Conservation (phyloP, 2,888 invertebrate genomes). For the Teinopalpus imperialis region DNA sequence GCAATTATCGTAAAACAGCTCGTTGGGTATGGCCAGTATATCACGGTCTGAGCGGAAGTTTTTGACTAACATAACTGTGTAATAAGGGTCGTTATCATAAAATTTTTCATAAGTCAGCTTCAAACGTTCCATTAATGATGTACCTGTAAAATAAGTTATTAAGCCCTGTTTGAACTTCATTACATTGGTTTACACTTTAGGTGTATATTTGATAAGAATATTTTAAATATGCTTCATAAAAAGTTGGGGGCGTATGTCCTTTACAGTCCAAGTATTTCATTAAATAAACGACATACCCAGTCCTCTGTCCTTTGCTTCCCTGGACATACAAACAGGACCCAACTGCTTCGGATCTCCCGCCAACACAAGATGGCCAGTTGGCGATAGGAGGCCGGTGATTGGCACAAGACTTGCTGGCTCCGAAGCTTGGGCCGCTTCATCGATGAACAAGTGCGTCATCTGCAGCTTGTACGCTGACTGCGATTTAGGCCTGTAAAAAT, state of each 20-base stretch:
- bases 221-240: no score
- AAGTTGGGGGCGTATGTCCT: no score
- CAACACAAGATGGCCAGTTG: slow-evolving; percentile 82
- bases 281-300: no score
- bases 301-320: slow-evolving; percentile 82
- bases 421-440: slow-evolving; percentile 95
- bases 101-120: slow-evolving; percentile 74
- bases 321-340: slow-evolving; percentile 89
- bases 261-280: no score
- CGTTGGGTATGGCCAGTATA: slow-evolving; percentile 85
- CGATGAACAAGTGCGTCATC: slow-evolving; percentile 93
- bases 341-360: slow-evolving; percentile 94
- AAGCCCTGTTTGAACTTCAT: no score
- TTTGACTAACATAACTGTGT: slow-evolving; percentile 88
- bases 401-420: slow-evolving; percentile 89
- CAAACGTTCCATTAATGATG: slow-evolving; percentile 87
- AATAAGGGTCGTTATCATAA: slow-evolving; percentile 76
- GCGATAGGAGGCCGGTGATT: slow-evolving; percentile 79
- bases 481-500: slow-evolving; percentile 32
- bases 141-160: slow-evolving; percentile 63
- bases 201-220: no score
- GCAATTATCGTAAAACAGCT: slow-evolving; percentile 87
- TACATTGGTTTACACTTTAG: no score
- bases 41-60: slow-evolving; percentile 90
- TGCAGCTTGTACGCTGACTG: slow-evolving; percentile 39